These are phyloP conservation scores for Acleris sparsana DNA, from an alignment of 2,888 invertebrate genomes.

Conservation along the genomic window DNA sequence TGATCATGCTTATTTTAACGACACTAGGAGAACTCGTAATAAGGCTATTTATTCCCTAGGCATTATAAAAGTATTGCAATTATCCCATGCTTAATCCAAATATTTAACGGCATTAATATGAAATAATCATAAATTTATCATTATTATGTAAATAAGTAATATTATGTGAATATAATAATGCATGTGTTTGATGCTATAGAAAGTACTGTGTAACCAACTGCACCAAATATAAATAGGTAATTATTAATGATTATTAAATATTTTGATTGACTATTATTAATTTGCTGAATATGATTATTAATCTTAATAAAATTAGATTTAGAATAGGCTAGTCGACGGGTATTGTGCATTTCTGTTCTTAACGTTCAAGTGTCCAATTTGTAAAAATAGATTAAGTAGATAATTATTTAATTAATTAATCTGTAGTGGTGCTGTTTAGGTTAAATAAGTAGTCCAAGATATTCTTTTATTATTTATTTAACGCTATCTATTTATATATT, in stretches of 20 bases:
- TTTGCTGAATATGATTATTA: slow-evolving; percentile 44
- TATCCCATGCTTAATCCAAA: slow-evolving; percentile 43
- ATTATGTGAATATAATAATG: slow-evolving; percentile 44
- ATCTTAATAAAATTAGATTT: slow-evolving; percentile 35
- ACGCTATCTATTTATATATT: slow-evolving; percentile 49
- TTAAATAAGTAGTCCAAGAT: slow-evolving; percentile 52
- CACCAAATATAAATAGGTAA: slow-evolving; percentile 61
- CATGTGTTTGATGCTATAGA: slow-evolving; percentile 44
- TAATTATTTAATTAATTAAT: slow-evolving; percentile 51
- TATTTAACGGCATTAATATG: slow-evolving; percentile 44
- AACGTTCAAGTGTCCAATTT: slow-evolving; percentile 75
- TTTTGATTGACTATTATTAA: slow-evolving; percentile 39
- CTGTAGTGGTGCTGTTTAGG: slow-evolving; percentile 65
- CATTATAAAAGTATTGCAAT: slow-evolving; percentile 37
- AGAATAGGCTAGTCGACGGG: slow-evolving; percentile 79
- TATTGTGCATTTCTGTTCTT: slow-evolving; percentile 75
- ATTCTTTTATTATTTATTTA: slow-evolving; percentile 47
- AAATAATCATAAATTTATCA: slow-evolving; percentile 40
- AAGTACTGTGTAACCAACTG: slow-evolving; percentile 51
- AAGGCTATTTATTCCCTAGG: slow-evolving; percentile 44
- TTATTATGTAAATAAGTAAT: slow-evolving; percentile 52
- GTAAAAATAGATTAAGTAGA: slow-evolving; percentile 61
- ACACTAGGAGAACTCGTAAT: slow-evolving; percentile 45
- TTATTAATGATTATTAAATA: slow-evolving; percentile 42
- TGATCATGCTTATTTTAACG: slow-evolving; percentile 49